Conservation (phyloP, 2,113 vertebrate species). For the Malurus alboscapulatus region DNA sequence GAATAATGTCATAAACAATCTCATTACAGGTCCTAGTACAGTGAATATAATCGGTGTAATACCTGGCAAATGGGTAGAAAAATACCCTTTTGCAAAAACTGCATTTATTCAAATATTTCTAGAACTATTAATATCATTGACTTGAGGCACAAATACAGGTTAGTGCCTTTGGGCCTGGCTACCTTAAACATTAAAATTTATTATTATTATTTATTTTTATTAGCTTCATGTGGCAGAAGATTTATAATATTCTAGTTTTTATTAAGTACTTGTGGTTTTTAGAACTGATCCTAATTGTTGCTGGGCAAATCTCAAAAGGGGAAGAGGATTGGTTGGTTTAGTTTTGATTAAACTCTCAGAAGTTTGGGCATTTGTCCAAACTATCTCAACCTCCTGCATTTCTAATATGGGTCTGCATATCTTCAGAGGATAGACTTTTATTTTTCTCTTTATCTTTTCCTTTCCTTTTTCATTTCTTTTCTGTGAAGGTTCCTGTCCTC, state of each 20-base stretch:
- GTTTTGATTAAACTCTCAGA: conserved; percentile 61
- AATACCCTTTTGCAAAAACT: neutral
- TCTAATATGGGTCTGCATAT: conserved; percentile 14
- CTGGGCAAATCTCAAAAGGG: conserved; percentile 48
- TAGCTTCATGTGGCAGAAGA: conserved; percentile 58
- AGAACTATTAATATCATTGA: conserved; percentile 4
- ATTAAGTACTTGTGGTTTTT: conserved; percentile 62
- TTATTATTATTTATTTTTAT: conserved; percentile 71
- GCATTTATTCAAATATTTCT: conserved; percentile 55
- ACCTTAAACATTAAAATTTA: conserved; percentile 56
- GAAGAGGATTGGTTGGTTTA: conserved; percentile 43
- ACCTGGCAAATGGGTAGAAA: neutral
- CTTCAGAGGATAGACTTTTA: conserved; percentile 17
- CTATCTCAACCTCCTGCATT: conserved; percentile 12
- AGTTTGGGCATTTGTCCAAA: conserved; percentile 59
- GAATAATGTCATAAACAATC: conserved; percentile 36
- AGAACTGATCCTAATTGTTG: conserved; percentile 54
- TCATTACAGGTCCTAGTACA: conserved; percentile 7
- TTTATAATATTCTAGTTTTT: conserved; percentile 64
- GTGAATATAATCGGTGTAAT: neutral
- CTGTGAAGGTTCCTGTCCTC: neutral
- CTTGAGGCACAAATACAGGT: conserved; percentile 14
- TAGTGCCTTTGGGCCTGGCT: conserved; percentile 36
- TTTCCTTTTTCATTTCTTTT: neutral
- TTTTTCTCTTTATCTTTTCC: conserved; percentile 30